A percentile compares a stretch with the other conserved stretches of the same genome.
Evolutionary conservation across 2,888 invertebrate species (phyloP).

Genomic region (Cephalotes varians): DNA sequence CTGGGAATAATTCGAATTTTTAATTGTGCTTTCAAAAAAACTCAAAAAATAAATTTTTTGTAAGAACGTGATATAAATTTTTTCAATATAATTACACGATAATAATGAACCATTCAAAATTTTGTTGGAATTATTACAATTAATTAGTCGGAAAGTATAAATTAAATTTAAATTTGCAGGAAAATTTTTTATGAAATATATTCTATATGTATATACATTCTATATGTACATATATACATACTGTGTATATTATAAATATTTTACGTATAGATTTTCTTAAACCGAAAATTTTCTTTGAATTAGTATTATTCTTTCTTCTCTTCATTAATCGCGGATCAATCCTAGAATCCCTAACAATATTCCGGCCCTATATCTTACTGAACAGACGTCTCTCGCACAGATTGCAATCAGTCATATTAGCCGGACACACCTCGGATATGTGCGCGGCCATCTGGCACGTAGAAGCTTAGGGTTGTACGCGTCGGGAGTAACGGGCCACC

Average conservation of each 20-base stretch:
- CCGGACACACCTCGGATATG: constrained; percentile 78
- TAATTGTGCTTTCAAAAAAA: neutral
- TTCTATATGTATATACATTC: neutral
- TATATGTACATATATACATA: neutral
- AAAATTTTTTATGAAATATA: neutral
- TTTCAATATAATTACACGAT: neutral
- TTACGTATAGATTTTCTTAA: neutral
- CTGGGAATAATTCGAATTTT: neutral
- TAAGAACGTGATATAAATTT: neutral
- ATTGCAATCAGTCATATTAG: constrained; percentile 83
- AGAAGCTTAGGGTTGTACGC: constrained; percentile 54
- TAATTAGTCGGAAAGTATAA: neutral
- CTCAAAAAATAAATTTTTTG: neutral
- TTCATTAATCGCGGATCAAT: constrained; percentile 9
- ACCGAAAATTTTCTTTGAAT: neutral
- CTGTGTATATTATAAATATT: neutral
- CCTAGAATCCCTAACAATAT: neutral
- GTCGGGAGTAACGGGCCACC: constrained; percentile 70
- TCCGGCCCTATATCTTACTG: constrained; percentile 32
- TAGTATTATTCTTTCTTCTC: neutral
- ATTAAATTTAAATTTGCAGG: neutral
- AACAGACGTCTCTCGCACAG: constrained; percentile 62
- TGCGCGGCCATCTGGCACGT: constrained; percentile 77
- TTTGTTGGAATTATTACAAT: neutral
- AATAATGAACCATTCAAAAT: neutral